Conservation (phyloP, 64 coral and sea anemone genomes). For the Montipora foliosa region DNA sequence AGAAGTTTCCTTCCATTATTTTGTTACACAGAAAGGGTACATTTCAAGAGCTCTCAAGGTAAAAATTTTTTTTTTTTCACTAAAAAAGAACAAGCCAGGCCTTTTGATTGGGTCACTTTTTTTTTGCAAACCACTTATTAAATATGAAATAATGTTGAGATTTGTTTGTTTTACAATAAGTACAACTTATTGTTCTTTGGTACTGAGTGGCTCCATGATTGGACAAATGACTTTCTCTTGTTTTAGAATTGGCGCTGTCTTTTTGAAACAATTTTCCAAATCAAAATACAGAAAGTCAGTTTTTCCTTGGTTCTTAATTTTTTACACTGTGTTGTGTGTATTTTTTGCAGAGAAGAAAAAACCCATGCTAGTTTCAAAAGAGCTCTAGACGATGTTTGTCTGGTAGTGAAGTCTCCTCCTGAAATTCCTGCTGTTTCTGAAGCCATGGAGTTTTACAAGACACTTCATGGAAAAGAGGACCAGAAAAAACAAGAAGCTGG, state of each 20-base stretch:
- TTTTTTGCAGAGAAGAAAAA: conserved; percentile 34
- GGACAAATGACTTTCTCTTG: no score
- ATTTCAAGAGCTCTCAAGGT: conserved; percentile 74
- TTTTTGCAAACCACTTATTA: no score
- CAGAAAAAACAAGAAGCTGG: conserved; percentile 50
- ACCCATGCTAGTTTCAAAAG: conserved; percentile 85
- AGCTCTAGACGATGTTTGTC: conserved; percentile 52
- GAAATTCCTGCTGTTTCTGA: conserved; percentile 49
- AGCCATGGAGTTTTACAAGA: conserved; percentile 60
- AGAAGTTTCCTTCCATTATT: conserved; percentile 73
- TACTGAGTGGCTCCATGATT: no score
- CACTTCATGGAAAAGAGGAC: conserved; percentile 10
- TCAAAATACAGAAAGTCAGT: no score
- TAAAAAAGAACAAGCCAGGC: no score
- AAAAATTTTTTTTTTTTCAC: background rate
- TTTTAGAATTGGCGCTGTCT: no score
- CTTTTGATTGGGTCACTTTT: no score
- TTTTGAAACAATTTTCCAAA: no score
- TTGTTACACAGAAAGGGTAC: conserved; percentile 56
- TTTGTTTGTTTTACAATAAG: no score
- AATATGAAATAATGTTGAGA: no score
- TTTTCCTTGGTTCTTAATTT: no score
- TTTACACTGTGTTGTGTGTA: background rate
- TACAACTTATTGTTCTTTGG: no score
- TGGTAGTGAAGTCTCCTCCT: conserved; percentile 43